phyloP scores from a whole-genome alignment of 1,140 invertebrate genomes.

The Ostrea denselamellosa region DNA sequence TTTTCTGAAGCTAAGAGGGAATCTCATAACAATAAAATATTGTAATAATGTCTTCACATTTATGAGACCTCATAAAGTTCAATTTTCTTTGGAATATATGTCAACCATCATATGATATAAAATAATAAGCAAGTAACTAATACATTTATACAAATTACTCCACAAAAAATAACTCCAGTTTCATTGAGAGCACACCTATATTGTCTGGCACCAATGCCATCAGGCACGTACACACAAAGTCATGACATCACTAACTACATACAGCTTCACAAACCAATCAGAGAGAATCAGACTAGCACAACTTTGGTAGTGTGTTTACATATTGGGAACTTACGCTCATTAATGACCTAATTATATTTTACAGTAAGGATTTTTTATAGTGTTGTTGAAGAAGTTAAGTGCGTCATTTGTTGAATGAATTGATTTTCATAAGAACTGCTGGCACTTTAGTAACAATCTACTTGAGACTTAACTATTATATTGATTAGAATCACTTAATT shows the following conservation, averaged over 20 bases:
- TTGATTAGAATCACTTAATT: not conserved
- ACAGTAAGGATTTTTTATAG: not conserved
- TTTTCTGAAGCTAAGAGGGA: not conserved
- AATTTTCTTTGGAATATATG: too few species aligned
- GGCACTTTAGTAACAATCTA: not conserved
- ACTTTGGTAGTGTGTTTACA: not conserved
- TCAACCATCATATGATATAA: too few species aligned
- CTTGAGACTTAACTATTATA: not conserved
- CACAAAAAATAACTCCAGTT: not conserved
- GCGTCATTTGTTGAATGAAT: conserved; percentile 5
- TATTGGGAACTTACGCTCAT: not conserved
- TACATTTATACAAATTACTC: not conserved
- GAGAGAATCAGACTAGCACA: not conserved
- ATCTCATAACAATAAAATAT: not conserved
- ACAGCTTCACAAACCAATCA: not conserved
- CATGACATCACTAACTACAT: not conserved
- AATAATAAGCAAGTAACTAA: not conserved
- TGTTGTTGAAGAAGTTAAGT: not conserved
- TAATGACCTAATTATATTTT: conserved; percentile 11
- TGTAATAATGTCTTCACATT: too few species aligned
- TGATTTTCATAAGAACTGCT: not conserved
- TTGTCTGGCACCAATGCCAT: not conserved
- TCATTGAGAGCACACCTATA: not conserved
- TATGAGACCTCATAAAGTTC: too few species aligned
- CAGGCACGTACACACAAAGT: not conserved